Evolutionary conservation across 2,888 invertebrate species (phyloP), one percentile per base, ranked within the genome.

Genomic region (Aporophyla lueneburgensis): DNA sequence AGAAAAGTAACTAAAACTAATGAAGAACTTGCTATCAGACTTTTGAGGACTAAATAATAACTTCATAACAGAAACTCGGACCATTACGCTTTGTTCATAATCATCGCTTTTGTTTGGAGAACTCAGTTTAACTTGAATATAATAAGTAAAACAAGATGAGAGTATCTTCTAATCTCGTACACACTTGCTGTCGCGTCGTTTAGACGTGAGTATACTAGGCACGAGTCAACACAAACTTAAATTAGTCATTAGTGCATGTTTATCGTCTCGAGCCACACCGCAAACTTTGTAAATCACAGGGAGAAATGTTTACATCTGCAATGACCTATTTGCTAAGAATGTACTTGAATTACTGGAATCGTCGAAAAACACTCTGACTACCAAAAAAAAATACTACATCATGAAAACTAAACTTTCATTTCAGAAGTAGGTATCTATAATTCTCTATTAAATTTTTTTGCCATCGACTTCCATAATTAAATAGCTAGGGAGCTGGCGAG

Each of bases 171-270:
- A 68, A 79, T 67, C 63, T 78, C 53, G 53, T 16, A 63, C 59
- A 79, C 58, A 65, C 54, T 68, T 62, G 66, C 66, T 51, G 53
- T 51, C 24, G 33, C 43, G 16, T 56, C 56, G 71, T 78, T 78
- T 63, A 84, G 43, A 46, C 54, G 51, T 33, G 33, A 71, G 62
- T 67, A 27, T 54, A 62, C 72, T 59, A 81, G 73, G 73, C 76
- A 77, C 40, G 67, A 82, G 83, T 82, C 86, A 87, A 82, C 86
- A 80, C 61, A 33, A 74, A 86, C 87, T 86, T 87, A 85, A 86
- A 86, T 87, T 79, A 83, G 87, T 87, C 75, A 83, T 82, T 79
- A 86, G 62, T 71, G 65, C 71, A 82, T 86, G 83, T 82, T 82
- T 74, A 78, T 80, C 59, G 59, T 72, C 24, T 40, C 54, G 40